A percentile compares a stretch with the other conserved stretches of the same genome.
phyloP scores from a whole-genome alignment of 2,888 invertebrate genomes.

The Mythimna vitellina region DNA sequence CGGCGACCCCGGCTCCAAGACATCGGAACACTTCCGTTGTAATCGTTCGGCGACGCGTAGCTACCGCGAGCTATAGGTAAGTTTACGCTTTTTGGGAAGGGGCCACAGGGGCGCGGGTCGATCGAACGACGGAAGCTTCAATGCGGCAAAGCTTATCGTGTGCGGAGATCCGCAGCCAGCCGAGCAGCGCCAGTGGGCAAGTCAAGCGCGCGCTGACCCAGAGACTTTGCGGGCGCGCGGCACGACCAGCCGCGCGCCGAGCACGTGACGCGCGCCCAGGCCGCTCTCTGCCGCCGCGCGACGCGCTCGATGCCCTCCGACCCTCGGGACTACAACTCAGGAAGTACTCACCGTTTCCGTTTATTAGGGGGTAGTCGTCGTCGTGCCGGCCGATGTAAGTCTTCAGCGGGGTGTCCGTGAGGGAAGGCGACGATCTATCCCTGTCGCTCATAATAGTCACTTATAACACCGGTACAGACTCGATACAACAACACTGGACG shows the following conservation, averaged over 20 bases:
- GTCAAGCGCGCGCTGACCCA: constrained; percentile 67
- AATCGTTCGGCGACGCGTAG: constrained; percentile 39
- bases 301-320: background rate
- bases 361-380: constrained; percentile 94
- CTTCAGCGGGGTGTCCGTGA: constrained; percentile 96
- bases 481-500: constrained; percentile 82
- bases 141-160: constrained; percentile 83
- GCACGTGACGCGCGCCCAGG: constrained; percentile 66
- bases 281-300: constrained; percentile 34
- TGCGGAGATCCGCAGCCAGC: constrained; percentile 68
- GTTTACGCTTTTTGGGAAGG: constrained; percentile 72
- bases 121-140: constrained; percentile 82
- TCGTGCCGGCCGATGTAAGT: constrained; percentile 96
- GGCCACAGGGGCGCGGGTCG: constrained; percentile 78
- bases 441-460: constrained; percentile 96
- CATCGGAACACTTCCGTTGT: constrained; percentile 35
- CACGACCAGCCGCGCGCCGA: constrained; percentile 56
- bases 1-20: constrained; percentile 29
- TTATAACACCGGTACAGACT: constrained; percentile 80
- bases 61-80: constrained; percentile 66
- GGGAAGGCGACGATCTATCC: constrained; percentile 96
- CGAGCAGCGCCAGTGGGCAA: constrained; percentile 28
- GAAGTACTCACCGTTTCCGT: constrained; percentile 92
- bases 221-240: constrained; percentile 61
- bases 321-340: constrained; percentile 33